A percentile compares a stretch with the other conserved stretches of the same genome.
Evolutionary conservation across 2,797 vertebrate species (phyloP).

Genomic region (Syngnathus acus): DNA sequence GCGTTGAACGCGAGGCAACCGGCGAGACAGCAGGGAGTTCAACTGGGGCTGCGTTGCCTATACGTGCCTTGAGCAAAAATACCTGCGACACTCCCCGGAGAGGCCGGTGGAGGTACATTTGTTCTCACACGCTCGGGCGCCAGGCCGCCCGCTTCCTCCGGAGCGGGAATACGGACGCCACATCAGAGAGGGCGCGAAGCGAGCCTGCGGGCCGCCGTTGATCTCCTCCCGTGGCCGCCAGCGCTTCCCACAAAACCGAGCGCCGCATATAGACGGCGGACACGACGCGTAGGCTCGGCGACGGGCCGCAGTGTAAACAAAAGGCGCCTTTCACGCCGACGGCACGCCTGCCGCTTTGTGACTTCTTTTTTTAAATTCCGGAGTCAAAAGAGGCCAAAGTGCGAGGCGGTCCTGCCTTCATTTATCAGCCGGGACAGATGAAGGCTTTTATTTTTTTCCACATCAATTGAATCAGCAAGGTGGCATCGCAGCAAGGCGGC

Average conservation of each 20-base stretch:
- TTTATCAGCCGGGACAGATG: slow-evolving; percentile 12
- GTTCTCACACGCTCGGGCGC: slow-evolving; percentile 36
- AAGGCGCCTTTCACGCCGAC: slow-evolving; percentile 43
- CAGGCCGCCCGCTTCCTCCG: slow-evolving; percentile 51
- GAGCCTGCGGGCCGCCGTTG: slow-evolving; percentile 58
- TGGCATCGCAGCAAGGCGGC: slow-evolving; percentile 1
- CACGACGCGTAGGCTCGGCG: slow-evolving; percentile 32
- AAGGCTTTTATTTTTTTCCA: slow-evolving; percentile 16
- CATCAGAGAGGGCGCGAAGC: slow-evolving; percentile 59
- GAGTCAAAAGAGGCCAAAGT: slow-evolving; percentile 11
- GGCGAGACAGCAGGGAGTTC: not conserved
- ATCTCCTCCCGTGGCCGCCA: slow-evolving; percentile 61
- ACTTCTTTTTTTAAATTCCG: slow-evolving; percentile 30
- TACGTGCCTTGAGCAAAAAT: slow-evolving; percentile 19
- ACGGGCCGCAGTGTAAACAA: slow-evolving; percentile 41
- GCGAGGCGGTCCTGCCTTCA: slow-evolving; percentile 14
- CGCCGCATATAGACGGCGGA: slow-evolving; percentile 43
- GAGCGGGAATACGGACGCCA: slow-evolving; percentile 56
- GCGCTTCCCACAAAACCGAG: slow-evolving; percentile 51
- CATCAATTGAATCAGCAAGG: slow-evolving; percentile 2
- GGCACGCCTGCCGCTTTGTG: slow-evolving; percentile 7
- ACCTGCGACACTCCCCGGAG: slow-evolving; percentile 41
- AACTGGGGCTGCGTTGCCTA: not conserved
- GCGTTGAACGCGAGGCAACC: not conserved
- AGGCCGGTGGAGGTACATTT: not conserved